phyloP scores from a whole-genome alignment of 2,797 vertebrate species.

The Malacoraja senta region DNA sequence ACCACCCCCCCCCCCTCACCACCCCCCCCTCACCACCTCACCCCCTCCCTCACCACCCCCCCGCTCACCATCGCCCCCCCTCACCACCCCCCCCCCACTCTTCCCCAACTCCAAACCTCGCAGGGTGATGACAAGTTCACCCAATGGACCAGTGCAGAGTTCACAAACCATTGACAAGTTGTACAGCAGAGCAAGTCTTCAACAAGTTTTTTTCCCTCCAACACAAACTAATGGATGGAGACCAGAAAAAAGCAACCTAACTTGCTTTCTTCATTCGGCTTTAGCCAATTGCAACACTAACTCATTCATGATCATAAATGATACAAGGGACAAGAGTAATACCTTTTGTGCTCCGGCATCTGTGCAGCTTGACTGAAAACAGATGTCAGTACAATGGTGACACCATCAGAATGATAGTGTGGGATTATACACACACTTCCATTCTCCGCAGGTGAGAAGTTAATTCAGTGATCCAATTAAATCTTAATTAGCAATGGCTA shows the following conservation, averaged over 20 bases:
- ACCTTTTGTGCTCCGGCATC: not conserved
- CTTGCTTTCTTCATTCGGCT: not conserved
- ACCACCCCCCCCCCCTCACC: no score
- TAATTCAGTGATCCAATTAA: not conserved
- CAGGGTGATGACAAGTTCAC: not conserved
- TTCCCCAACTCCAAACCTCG: not conserved
- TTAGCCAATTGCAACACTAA: not conserved
- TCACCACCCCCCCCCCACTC: no score
- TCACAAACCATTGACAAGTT: not conserved
- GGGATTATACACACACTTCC: no score
- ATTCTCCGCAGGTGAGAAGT: no score
- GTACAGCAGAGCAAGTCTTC: not conserved
- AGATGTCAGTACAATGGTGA: not conserved
- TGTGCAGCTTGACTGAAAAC: not conserved
- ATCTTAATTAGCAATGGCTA: not conserved
- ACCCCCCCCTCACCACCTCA: no score
- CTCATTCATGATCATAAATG: not conserved
- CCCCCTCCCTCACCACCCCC: no score
- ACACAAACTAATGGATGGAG: not conserved
- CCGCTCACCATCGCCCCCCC: no score
- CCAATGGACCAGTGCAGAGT: no score
- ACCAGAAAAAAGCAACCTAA: not conserved
- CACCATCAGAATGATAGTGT: not conserved
- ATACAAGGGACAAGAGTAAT: not conserved
- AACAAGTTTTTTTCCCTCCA: not conserved